Conservation (phyloP, 2,797 vertebrate genomes). For the Pampus argenteus region DNA sequence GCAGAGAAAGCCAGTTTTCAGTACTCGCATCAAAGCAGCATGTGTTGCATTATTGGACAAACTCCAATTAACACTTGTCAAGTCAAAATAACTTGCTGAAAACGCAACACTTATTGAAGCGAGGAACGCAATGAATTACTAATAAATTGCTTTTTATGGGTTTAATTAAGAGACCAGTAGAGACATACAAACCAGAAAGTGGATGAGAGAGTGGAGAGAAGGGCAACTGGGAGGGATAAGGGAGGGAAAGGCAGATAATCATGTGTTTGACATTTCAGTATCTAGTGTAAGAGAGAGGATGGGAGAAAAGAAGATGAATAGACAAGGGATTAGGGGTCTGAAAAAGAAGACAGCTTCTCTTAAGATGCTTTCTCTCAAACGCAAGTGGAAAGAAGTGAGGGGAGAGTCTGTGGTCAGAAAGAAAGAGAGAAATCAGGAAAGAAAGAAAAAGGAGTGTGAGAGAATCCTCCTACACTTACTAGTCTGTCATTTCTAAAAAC, state of each 20-base stretch:
- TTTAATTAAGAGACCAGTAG: slow-evolving; percentile 31
- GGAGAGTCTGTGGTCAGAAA: slow-evolving; percentile 63
- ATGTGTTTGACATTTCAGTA: slow-evolving; percentile 72
- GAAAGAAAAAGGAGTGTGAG: slow-evolving; percentile 40
- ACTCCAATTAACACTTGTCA: slow-evolving; percentile 21
- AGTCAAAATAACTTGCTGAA: slow-evolving; percentile 4
- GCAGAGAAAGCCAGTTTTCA: slow-evolving; percentile 20
- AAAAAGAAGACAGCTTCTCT: slow-evolving; percentile 51
- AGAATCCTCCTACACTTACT: slow-evolving; percentile 59
- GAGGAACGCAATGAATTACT: neutral
- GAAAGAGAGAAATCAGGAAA: slow-evolving; percentile 45
- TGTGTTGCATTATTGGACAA: slow-evolving; percentile 17
- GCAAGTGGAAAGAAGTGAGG: slow-evolving; percentile 60
- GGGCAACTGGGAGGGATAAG: slow-evolving; percentile 43
- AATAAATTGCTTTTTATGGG: neutral
- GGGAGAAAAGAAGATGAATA: slow-evolving; percentile 64
- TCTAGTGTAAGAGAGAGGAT: slow-evolving; percentile 60
- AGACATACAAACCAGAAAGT: slow-evolving; percentile 15
- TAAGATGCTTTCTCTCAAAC: slow-evolving; percentile 64
- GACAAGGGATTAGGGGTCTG: slow-evolving; percentile 64
- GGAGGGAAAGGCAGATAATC: slow-evolving; percentile 63
- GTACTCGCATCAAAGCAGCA: slow-evolving; percentile 25
- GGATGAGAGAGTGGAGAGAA: slow-evolving; percentile 20
- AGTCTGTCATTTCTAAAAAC: slow-evolving; percentile 64
- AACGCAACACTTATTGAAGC: slow-evolving; percentile 19